These are phyloP conservation scores for Desmodus rotundus DNA, from an alignment of 2,113 vertebrate species.

Conservation along the genomic window DNA sequence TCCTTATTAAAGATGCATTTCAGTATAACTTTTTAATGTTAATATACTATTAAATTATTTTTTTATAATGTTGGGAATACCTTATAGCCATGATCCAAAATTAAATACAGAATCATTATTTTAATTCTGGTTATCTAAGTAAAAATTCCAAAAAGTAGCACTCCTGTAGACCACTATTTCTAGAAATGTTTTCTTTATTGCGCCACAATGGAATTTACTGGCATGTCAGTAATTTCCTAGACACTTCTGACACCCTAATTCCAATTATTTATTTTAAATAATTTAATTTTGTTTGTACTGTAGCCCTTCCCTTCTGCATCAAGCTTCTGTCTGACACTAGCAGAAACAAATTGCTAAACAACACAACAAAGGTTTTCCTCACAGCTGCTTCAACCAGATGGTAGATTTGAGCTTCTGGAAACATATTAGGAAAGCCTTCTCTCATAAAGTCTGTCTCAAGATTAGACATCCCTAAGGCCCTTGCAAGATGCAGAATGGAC, in stretches of 20 bases:
- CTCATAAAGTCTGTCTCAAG: conserved; percentile 43
- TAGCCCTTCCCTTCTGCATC: conserved; percentile 51
- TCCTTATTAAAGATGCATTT: neutral
- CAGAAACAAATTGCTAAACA: conserved; percentile 68
- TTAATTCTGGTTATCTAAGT: conserved; percentile 1
- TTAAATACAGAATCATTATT: conserved; percentile 11
- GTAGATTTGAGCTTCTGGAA: conserved; percentile 69
- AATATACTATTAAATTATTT: neutral
- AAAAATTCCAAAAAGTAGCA: neutral
- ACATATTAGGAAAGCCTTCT: conserved; percentile 60
- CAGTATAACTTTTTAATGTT: neutral
- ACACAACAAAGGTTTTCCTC: conserved; percentile 70
- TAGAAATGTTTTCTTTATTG: neutral
- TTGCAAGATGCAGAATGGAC: neutral
- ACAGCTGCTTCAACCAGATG: conserved; percentile 76
- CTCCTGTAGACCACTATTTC: neutral
- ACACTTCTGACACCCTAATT: neutral
- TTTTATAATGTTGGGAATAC: neutral
- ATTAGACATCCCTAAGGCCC: neutral
- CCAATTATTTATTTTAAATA: conserved; percentile 50
- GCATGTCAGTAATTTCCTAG: neutral
- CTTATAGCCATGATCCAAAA: neutral
- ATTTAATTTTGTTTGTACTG: conserved; percentile 55
- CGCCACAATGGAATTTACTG: neutral
- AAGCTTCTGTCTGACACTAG: conserved; percentile 68